Conservation (phyloP, 1,140 invertebrate genomes). For the Drosophila funebris region DNA sequence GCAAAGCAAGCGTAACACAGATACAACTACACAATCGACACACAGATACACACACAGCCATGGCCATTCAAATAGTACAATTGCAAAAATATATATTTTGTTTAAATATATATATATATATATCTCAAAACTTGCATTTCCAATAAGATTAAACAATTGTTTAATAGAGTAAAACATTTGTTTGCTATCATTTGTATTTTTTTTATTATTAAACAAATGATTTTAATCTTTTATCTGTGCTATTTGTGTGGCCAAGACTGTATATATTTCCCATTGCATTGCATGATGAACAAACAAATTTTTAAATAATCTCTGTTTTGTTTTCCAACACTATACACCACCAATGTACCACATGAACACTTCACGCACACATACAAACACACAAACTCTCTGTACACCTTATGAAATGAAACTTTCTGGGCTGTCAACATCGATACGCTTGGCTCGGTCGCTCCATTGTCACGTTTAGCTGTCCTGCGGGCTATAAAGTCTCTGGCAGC, state of each 20-base stretch:
- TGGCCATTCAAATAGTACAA: not conserved
- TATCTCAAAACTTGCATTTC: not conserved
- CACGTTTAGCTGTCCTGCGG: constrained; percentile 88
- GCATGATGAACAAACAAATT: constrained; percentile 67
- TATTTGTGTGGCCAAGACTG: not conserved
- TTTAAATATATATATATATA: not conserved
- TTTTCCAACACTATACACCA: constrained; percentile 47
- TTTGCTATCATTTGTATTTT: not conserved
- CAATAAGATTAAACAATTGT: not conserved
- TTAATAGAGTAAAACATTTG: no score
- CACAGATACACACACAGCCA: not conserved
- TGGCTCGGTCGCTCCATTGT: constrained; percentile 6
- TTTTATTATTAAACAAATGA: not conserved
- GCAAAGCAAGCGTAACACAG: not conserved
- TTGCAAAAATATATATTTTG: not conserved
- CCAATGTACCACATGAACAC: no score
- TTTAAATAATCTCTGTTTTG: constrained; percentile 71
- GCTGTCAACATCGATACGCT: constrained; percentile 42
- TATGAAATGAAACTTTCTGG: constrained; percentile 23
- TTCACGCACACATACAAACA: constrained; percentile 25
- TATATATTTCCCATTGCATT: not conserved
- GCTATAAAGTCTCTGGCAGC: constrained; percentile 86
- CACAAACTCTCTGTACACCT: not conserved
- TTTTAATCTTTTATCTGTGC: not conserved
- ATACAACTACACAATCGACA: not conserved